A percentile compares a stretch with the other conserved stretches of the same genome.
Conservation (phyloP, 2,888 invertebrate genomes). For the Gandaritis pyraliata region DNA sequence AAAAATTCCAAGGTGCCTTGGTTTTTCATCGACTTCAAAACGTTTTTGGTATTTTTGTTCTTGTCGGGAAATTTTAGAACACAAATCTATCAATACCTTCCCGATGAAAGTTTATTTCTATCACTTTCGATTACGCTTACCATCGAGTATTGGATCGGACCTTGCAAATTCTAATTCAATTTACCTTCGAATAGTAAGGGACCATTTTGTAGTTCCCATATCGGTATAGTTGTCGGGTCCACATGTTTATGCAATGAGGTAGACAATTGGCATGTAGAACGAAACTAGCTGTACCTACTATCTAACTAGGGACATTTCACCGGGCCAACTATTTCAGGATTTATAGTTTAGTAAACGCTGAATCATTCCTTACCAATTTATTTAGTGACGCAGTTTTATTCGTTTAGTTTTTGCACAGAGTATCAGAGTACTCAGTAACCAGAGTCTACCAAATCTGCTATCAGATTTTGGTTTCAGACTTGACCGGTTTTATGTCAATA, state of each 20-base stretch:
- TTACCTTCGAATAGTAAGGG: slow-evolving; percentile 73
- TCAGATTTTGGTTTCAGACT: too few relatives aligned
- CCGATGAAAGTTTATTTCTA: too few relatives aligned
- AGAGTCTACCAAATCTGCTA: too few relatives aligned
- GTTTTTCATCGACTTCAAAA: too few relatives aligned
- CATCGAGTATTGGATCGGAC: slow-evolving; percentile 21
- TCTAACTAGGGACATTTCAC: slow-evolving; percentile 25
- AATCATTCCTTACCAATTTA: slow-evolving; percentile 2
- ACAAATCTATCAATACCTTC: too few relatives aligned
- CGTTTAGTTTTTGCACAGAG: too few relatives aligned
- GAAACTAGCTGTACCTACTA: slow-evolving; percentile 24
- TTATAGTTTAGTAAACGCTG: slow-evolving; percentile 17
- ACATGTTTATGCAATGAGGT: slow-evolving; percentile 40
- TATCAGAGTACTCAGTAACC: too few relatives aligned
- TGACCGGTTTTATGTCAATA: too few relatives aligned
- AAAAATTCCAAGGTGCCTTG: too few relatives aligned
- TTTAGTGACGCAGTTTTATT: background rate
- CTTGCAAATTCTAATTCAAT: slow-evolving; percentile 72
- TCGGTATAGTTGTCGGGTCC: slow-evolving; percentile 30
- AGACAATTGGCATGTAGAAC: slow-evolving; percentile 36
- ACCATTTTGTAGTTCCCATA: slow-evolving; percentile 60
- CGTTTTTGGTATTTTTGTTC: too few relatives aligned
- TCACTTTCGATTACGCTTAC: background rate
- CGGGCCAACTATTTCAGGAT: slow-evolving; percentile 19
- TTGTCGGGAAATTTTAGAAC: too few relatives aligned